Percentiles rank a stretch among this genome's conserved stretches.
These are phyloP conservation scores for Heliothis virescens DNA, from an alignment of 1,140 invertebrate species.

Conservation along the genomic window DNA sequence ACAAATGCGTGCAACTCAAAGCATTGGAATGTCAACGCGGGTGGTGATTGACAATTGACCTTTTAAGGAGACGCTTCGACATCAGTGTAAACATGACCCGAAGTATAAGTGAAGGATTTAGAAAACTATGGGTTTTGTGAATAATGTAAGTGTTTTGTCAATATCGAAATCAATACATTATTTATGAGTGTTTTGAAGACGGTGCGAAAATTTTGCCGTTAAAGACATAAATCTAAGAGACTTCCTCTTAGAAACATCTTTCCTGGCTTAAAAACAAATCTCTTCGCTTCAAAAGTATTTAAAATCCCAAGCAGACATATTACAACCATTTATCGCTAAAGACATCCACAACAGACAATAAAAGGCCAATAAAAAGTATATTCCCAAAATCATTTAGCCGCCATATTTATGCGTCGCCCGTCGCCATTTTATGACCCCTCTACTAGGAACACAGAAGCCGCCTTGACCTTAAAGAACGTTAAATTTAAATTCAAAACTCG, in stretches of 20 bases:
- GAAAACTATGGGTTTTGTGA: slow-evolving; percentile 23
- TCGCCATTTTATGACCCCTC: slow-evolving; percentile 39
- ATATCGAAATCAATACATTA: not conserved
- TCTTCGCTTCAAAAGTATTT: not conserved
- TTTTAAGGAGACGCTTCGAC: slow-evolving; percentile 58
- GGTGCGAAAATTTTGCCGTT: not conserved
- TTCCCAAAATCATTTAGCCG: slow-evolving; percentile 9
- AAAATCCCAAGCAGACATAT: not conserved
- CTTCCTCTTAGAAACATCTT: too few relatives aligned
- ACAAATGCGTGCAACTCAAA: slow-evolving; percentile 47
- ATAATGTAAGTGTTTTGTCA: slow-evolving; percentile 17
- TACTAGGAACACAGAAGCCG: slow-evolving; percentile 42
- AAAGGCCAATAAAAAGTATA: slow-evolving; percentile 12
- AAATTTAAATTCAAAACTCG: slow-evolving; percentile 66
- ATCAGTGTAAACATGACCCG: slow-evolving; percentile 50
- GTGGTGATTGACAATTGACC: slow-evolving; percentile 65
- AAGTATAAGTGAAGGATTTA: slow-evolving; percentile 30
- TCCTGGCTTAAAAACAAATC: not conserved
- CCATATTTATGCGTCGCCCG: slow-evolving; percentile 30
- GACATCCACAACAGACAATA: slow-evolving; percentile 3
- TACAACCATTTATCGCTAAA: slow-evolving; percentile 12
- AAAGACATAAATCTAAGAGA: not conserved
- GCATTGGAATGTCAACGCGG: slow-evolving; percentile 57
- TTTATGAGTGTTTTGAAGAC: slow-evolving; percentile 5
- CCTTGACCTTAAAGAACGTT: slow-evolving; percentile 44